Evolutionary conservation across 2,113 vertebrate genomes (phyloP).

Genomic region (Oryzias celebensis): DNA sequence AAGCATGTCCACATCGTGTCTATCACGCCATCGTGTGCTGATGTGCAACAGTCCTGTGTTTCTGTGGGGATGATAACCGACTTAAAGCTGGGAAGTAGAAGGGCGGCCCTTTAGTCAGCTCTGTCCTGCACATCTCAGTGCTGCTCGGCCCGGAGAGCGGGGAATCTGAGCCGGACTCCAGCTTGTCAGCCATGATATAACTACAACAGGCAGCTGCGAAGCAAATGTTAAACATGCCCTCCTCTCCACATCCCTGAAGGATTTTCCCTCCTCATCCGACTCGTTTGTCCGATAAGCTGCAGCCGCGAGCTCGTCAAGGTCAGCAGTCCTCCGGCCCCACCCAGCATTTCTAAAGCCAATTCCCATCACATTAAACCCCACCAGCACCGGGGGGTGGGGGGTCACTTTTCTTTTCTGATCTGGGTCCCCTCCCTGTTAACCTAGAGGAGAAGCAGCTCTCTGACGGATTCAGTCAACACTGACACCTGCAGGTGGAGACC

Average conservation of each 20-base stretch:
- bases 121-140: background rate
- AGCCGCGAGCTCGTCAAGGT: conserved; percentile 35
- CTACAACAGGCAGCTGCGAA: conserved; percentile 47
- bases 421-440: background rate
- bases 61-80: background rate
- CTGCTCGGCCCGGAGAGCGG: background rate
- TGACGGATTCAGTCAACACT: conserved; percentile 6
- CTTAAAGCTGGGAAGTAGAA: background rate
- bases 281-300: conserved; percentile 40
- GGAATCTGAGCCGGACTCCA: conserved; percentile 19
- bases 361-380: conserved; percentile 5
- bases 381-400: background rate
- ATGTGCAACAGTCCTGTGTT: background rate
- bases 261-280: conserved; percentile 37
- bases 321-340: conserved; percentile 38
- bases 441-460: background rate
- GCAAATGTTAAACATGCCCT: conserved; percentile 55
- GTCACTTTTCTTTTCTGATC: conserved; percentile 28
- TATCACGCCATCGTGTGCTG: background rate
- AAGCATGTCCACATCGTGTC: background rate
- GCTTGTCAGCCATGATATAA: conserved; percentile 44
- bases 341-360: conserved; percentile 25
- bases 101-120: background rate
- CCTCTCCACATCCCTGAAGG: conserved; percentile 36
- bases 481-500: conserved; percentile 38